Conservation (phyloP, 2,888 invertebrate species). For the Rhingia rostrata region DNA sequence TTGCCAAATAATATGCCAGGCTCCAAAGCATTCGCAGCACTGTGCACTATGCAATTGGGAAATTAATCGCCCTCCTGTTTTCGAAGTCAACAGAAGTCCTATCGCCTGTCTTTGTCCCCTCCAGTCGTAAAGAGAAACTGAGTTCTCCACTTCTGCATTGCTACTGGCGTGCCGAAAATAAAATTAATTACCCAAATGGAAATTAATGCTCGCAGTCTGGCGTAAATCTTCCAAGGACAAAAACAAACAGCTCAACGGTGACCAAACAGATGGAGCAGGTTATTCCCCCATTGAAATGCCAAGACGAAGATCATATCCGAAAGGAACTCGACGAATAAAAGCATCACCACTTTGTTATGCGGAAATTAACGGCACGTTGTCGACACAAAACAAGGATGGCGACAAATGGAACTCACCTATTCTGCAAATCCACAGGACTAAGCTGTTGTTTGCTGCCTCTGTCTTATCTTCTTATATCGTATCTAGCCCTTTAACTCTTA, state of each 20-base stretch:
- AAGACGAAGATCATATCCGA: neutral
- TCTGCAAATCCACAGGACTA: neutral
- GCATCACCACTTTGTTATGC: conserved; percentile 44
- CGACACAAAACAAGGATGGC: conserved; percentile 31
- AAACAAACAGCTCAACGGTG: conserved; percentile 27
- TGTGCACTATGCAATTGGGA: conserved; percentile 32
- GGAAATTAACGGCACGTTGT: conserved; percentile 48
- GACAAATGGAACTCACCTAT: conserved; percentile 16
- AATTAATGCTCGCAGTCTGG: conserved; percentile 67
- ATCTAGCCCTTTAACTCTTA: neutral
- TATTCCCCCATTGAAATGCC: neutral
- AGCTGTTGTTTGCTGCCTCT: neutral
- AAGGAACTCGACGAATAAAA: conserved; percentile 13
- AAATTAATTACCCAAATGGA: conserved; percentile 73
- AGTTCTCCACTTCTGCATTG: neutral
- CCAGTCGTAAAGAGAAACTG: neutral
- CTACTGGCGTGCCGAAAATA: conserved; percentile 42
- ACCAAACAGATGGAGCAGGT: neutral
- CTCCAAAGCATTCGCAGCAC: neutral
- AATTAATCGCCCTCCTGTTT: conserved; percentile 58
- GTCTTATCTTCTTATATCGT: no score
- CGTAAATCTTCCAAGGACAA: conserved; percentile 63
- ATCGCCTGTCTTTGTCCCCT: conserved; percentile 20
- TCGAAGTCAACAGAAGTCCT: conserved; percentile 57
- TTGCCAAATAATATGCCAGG: neutral